Conservation (phyloP, 2,888 invertebrate genomes). For the Linnaemya tessellans region DNA sequence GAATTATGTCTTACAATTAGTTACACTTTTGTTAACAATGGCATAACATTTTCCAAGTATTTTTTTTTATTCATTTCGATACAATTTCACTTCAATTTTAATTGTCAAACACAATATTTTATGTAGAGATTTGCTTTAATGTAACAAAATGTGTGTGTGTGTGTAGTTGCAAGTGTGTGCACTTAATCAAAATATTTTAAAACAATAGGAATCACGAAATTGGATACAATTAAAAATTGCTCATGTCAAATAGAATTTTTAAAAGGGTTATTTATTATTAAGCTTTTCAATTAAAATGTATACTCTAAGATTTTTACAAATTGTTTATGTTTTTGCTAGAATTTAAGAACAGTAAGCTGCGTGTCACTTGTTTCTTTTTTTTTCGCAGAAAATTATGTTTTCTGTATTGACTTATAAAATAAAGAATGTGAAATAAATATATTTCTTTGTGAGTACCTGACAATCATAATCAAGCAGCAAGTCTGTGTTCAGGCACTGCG, state of each 20-base stretch:
- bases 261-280: slow-evolving; percentile 40
- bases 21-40: slow-evolving; percentile 70
- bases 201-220: slow-evolving; percentile 17
- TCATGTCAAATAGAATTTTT: slow-evolving; percentile 15
- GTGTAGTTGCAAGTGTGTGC: not conserved
- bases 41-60: slow-evolving; percentile 42
- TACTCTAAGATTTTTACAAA: not conserved
- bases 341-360: not conserved
- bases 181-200: slow-evolving; percentile 14
- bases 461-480: too few species aligned
- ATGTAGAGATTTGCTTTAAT: slow-evolving; percentile 20
- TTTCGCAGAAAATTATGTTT: not conserved
- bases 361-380: not conserved
- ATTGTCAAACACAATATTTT: slow-evolving; percentile 56
- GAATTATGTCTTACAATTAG: slow-evolving; percentile 74
- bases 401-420: not conserved
- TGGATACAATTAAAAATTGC: slow-evolving; percentile 31
- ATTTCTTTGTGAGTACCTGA: too few species aligned
- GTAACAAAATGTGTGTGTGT: not conserved
- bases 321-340: not conserved
- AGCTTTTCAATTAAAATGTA: slow-evolving; percentile 48
- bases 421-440: too few species aligned
- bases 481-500: too few species aligned
- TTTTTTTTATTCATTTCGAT: slow-evolving; percentile 37
- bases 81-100: slow-evolving; percentile 54